A percentile compares a stretch with the other conserved stretches of the same genome.
Evolutionary conservation across 1,140 invertebrate genomes (phyloP).

Genomic region (Melitaea cinxia): DNA sequence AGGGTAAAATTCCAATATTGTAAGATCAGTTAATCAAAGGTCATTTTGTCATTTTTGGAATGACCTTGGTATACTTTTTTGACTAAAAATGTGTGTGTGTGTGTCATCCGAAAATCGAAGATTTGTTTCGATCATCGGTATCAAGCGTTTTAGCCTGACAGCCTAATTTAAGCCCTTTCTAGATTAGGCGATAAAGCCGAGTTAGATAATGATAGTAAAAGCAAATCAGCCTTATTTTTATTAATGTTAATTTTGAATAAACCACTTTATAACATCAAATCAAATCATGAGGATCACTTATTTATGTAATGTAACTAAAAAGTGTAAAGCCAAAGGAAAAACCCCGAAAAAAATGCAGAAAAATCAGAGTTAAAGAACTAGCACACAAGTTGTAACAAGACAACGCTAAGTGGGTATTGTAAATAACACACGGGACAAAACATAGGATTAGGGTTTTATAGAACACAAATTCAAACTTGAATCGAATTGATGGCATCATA

Average conservation of each 20-base stretch:
- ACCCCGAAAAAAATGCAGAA: background rate
- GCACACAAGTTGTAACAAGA: background rate
- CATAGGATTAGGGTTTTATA: background rate
- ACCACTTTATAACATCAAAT: background rate
- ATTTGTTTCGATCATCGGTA: background rate
- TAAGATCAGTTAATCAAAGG: background rate
- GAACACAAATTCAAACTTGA: background rate
- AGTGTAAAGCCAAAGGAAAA: background rate
- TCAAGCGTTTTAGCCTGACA: slow-evolving; percentile 7
- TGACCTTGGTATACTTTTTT: background rate
- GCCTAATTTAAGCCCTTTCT: slow-evolving; percentile 16
- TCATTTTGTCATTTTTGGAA: slow-evolving; percentile 6
- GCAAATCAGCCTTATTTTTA: slow-evolving; percentile 9
- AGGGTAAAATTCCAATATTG: background rate
- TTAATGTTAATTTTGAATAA: background rate
- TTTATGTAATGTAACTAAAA: too few species aligned
- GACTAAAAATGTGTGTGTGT: background rate
- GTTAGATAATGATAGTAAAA: slow-evolving; percentile 17
- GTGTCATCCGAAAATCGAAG: background rate
- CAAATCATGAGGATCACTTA: too few species aligned
- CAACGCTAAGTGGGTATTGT: background rate
- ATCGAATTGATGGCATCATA: slow-evolving; percentile 1
- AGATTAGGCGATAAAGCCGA: slow-evolving; percentile 10
- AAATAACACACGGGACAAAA: background rate
- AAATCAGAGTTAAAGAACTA: background rate